Conservation (phyloP, 2,888 invertebrate genomes). For the Tipula helvola region DNA sequence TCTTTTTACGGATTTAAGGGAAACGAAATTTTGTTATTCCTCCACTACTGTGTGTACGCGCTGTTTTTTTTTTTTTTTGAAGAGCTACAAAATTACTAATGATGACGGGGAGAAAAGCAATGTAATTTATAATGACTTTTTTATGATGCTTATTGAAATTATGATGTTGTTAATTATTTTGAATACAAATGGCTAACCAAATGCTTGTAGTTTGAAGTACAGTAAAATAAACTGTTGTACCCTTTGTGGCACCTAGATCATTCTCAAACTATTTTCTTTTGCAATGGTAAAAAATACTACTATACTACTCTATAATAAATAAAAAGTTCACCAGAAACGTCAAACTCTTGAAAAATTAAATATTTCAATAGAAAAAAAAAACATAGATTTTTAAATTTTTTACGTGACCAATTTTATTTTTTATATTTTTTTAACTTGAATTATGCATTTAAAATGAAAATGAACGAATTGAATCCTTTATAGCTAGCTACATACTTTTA, state of each 20-base stretch:
- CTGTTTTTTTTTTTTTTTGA: background rate
- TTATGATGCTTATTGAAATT: background rate
- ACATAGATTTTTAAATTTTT: background rate
- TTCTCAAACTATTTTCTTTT: no score
- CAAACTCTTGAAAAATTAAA: background rate
- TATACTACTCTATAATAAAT: background rate
- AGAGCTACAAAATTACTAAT: background rate
- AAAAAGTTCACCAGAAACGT: background rate
- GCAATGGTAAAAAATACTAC: background rate
- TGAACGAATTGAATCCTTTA: background rate
- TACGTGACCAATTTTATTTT: background rate
- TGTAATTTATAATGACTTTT: background rate
- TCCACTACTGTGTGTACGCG: background rate
- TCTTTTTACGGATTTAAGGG: background rate
- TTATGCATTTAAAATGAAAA: background rate
- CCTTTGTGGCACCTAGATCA: no score
- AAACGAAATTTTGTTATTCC: background rate
- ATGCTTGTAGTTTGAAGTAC: background rate
- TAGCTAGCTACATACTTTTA: background rate
- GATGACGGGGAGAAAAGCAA: background rate
- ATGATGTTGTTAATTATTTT: background rate
- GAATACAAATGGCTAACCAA: background rate
- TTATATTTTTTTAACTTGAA: background rate
- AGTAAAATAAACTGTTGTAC: background rate
- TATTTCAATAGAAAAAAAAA: background rate